phyloP scores from a whole-genome alignment of 2,888 invertebrate species.

The Drosophila mimica region DNA sequence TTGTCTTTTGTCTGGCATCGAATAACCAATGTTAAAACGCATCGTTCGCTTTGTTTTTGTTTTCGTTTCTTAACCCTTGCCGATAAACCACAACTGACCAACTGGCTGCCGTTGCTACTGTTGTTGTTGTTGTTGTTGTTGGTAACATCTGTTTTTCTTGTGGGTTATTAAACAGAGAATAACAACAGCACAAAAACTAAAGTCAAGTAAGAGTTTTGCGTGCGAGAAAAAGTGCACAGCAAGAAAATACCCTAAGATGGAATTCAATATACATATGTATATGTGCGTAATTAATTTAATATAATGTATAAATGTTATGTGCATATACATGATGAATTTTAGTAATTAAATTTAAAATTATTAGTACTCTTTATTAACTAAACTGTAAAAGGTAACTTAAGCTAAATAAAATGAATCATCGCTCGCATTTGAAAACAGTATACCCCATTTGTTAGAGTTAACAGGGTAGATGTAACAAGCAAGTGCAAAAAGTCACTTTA shows the following conservation, averaged over 20 bases:
- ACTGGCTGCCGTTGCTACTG: slow-evolving; percentile 36
- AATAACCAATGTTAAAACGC: slow-evolving; percentile 42
- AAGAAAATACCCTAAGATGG: slow-evolving; percentile 7
- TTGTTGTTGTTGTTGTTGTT: slow-evolving; percentile 11
- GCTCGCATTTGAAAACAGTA: not conserved
- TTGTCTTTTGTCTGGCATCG: slow-evolving; percentile 43
- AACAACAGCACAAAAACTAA: slow-evolving; percentile 19
- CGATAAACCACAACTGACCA: slow-evolving; percentile 58
- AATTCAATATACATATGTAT: not conserved
- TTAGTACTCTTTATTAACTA: not conserved
- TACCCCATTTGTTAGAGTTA: not conserved
- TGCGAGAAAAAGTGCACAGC: not conserved
- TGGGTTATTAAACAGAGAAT: slow-evolving; percentile 29
- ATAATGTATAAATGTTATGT: not conserved
- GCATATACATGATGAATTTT: not conserved
- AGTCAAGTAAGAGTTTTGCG: slow-evolving; percentile 2
- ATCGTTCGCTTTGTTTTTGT: slow-evolving; percentile 28
- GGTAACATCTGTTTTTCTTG: slow-evolving; percentile 57
- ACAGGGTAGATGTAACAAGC: slow-evolving; percentile 34
- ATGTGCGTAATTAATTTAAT: not conserved
- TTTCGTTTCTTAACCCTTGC: slow-evolving; percentile 49
- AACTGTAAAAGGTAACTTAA: not conserved
- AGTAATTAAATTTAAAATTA: not conserved
- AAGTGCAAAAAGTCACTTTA: slow-evolving; percentile 52
- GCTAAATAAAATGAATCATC: not conserved